A percentile compares a stretch with the other conserved stretches of the same genome.
phyloP scores from a whole-genome alignment of 1,140 invertebrate genomes.

The Drosophila jambulina region DNA sequence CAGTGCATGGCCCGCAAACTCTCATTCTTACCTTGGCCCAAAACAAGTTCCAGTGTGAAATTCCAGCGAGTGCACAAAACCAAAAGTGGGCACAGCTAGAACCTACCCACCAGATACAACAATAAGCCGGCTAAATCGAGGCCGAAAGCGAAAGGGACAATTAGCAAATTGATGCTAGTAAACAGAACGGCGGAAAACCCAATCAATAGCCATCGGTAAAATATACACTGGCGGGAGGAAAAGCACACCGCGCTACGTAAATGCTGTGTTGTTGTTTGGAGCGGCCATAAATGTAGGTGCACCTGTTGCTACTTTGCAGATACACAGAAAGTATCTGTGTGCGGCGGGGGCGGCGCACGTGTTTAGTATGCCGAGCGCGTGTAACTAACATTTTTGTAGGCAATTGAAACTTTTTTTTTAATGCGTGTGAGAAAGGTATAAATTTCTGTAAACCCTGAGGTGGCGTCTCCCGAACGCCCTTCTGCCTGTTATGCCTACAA shows the following conservation, averaged over 20 bases:
- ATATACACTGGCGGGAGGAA: constrained; percentile 18
- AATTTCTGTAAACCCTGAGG: constrained; percentile 2
- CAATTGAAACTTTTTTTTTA: constrained; percentile 56
- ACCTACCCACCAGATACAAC: constrained; percentile 31
- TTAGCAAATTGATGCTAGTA: constrained; percentile 55
- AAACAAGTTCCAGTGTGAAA: constrained; percentile 27
- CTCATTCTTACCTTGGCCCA: constrained; percentile 42
- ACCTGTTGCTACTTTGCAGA: constrained; percentile 66
- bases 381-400: constrained; percentile 53
- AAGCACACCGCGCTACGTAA: constrained; percentile 9
- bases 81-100: constrained; percentile 24
- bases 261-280: constrained; percentile 13
- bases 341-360: constrained; percentile 1
- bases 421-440: constrained; percentile 24
- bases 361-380: constrained; percentile 67
- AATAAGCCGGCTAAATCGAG: constrained; percentile 35
- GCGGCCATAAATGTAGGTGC: constrained; percentile 40
- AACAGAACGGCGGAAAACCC: constrained; percentile 28
- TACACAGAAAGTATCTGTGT: constrained; percentile 22
- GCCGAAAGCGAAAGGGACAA: constrained; percentile 41
- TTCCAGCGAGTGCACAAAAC: constrained; percentile 13
- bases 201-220: constrained; percentile 49
- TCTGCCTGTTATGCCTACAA: constrained; percentile 9
- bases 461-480: constrained; percentile 5
- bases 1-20: constrained; percentile 8